A percentile compares a stretch with the other conserved stretches of the same genome.
phyloP scores from a whole-genome alignment of 2,113 vertebrate species.

The Microtus pennsylvanicus region DNA sequence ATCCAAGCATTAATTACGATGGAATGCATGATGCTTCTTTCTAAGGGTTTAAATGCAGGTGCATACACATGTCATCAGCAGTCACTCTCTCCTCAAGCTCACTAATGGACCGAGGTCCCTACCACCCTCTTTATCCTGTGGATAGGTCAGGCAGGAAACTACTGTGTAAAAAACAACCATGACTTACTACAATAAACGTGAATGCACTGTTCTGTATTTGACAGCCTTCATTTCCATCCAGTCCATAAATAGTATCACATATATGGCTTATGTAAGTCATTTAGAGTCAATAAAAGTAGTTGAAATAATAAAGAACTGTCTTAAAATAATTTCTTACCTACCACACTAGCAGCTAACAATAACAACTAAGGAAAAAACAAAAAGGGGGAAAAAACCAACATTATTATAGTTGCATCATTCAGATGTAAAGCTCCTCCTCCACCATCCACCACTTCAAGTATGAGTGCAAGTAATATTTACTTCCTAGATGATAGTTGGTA shows the following conservation, averaged over 20 bases:
- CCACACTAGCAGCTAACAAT: not conserved
- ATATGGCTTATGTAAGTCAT: not conserved
- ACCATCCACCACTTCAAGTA: not conserved
- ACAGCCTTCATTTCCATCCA: constrained; percentile 61
- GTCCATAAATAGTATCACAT: not conserved
- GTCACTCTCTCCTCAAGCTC: constrained; percentile 50
- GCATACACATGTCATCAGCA: not conserved
- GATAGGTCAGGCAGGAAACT: constrained; percentile 61
- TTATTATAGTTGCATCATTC: not conserved
- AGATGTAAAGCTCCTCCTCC: not conserved
- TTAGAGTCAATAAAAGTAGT: constrained; percentile 53
- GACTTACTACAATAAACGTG: not conserved
- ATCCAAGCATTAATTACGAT: not conserved
- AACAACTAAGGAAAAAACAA: not conserved
- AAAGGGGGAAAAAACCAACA: too few species aligned
- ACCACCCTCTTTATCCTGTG: constrained; percentile 34
- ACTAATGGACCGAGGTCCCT: not conserved
- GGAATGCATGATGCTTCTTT: not conserved
- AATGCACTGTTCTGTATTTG: constrained; percentile 34
- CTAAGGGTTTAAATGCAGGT: not conserved
- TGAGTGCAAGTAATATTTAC: too few species aligned
- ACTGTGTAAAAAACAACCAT: constrained; percentile 34
- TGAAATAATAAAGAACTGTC: constrained; percentile 17
- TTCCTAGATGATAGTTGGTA: too few species aligned
- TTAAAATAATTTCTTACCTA: not conserved